Conservation (phyloP, 2,113 vertebrate genomes). For the Australoheros scitulus region DNA sequence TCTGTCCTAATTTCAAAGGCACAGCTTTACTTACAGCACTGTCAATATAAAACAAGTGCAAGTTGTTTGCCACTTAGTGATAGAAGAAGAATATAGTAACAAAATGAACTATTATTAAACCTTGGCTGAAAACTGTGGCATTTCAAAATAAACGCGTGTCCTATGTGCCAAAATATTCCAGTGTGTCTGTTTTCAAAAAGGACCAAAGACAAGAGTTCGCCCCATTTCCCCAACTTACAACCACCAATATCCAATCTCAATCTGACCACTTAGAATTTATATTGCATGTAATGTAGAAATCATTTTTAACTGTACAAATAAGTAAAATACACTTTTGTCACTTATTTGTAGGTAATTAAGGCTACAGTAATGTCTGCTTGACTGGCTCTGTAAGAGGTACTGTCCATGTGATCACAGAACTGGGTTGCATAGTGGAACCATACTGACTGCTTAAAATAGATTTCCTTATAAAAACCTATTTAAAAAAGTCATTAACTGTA, state of each 20-base stretch:
- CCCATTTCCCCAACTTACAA: conserved; percentile 18
- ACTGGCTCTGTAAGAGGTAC: conserved; percentile 46
- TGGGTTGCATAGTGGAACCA: conserved; percentile 75
- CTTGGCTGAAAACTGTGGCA: conserved; percentile 47
- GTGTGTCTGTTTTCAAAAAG: conserved; percentile 63
- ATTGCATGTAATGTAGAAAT: conserved; percentile 46
- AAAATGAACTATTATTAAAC: conserved; percentile 24
- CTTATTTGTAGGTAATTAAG: conserved; percentile 53
- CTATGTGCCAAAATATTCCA: conserved; percentile 69
- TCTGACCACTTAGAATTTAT: conserved; percentile 16
- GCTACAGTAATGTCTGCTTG: conserved; percentile 55
- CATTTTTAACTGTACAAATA: conserved; percentile 31
- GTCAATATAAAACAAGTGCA: conserved; percentile 66
- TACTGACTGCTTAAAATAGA: conserved; percentile 66
- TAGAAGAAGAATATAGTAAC: conserved; percentile 25
- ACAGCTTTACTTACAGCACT: conserved; percentile 70
- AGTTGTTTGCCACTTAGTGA: conserved; percentile 47
- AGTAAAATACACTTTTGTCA: conserved; percentile 35
- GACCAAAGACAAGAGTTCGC: conserved; percentile 30
- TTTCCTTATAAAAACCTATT: conserved; percentile 67
- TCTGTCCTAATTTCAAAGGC: conserved; percentile 67
- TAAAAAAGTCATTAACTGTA: conserved; percentile 53
- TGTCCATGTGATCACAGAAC: conserved; percentile 35
- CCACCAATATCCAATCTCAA: conserved; percentile 12
- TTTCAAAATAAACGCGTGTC: conserved; percentile 2